These are phyloP conservation scores for Columba livia DNA, from an alignment of 2,113 vertebrate species.

Conservation along the genomic window DNA sequence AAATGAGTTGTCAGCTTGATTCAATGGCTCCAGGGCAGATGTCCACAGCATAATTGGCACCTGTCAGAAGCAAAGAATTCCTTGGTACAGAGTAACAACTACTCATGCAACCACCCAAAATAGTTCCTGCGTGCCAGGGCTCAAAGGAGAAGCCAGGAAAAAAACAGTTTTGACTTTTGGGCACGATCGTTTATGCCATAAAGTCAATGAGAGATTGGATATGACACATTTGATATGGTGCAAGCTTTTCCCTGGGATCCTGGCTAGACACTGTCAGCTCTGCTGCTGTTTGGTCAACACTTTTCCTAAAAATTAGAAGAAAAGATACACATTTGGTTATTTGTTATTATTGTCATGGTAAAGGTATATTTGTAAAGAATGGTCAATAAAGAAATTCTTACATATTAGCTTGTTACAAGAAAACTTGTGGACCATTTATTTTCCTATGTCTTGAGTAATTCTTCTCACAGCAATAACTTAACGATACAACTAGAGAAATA, in stretches of 20 bases:
- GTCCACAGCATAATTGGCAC: conserved; percentile 59
- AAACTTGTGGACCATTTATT: background rate
- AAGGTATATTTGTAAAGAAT: background rate
- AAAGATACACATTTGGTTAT: background rate
- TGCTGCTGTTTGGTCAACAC: background rate
- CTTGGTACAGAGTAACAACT: conserved; percentile 23
- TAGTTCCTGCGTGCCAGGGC: background rate
- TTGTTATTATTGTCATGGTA: background rate
- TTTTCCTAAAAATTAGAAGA: background rate
- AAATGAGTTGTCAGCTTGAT: conserved; percentile 65
- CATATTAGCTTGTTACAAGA: background rate
- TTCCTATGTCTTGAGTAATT: background rate
- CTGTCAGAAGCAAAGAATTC: conserved; percentile 53
- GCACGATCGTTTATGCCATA: background rate
- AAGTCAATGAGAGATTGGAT: background rate
- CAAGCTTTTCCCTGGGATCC: background rate
- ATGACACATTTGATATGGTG: background rate
- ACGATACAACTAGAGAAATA: background rate
- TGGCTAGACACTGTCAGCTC: background rate
- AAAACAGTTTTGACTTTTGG: background rate
- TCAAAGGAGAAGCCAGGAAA: background rate
- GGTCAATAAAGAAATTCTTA: background rate
- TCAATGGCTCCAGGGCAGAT: conserved; percentile 59
- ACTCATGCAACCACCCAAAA: background rate
- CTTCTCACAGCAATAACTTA: background rate